phyloP scores from a whole-genome alignment of 2,113 vertebrate species.

The Pandion haliaetus region DNA sequence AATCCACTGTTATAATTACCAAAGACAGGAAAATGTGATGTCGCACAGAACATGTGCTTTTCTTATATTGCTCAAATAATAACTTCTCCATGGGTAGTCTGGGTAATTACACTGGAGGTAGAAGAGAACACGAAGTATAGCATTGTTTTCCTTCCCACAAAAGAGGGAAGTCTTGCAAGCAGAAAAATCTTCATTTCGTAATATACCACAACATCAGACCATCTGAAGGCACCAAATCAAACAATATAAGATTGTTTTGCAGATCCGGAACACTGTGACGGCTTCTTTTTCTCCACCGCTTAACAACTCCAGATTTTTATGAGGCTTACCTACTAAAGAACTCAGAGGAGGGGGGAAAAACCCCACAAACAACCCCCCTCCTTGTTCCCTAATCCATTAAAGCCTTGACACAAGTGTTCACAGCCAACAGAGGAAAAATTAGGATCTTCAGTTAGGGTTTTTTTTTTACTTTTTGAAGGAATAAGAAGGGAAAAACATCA shows the following conservation, averaged over 20 bases:
- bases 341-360: rapidly evolving
- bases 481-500: background rate
- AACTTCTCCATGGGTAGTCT: background rate
- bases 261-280: background rate
- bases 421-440: background rate
- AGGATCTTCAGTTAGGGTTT: background rate
- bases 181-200: background rate
- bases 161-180: background rate
- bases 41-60: background rate
- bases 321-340: background rate
- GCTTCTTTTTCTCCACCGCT: background rate
- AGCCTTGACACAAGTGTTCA: background rate
- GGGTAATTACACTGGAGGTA: background rate
- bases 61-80: background rate
- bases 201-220: background rate
- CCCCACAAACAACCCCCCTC: background rate
- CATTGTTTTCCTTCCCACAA: background rate
- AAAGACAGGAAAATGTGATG: background rate
- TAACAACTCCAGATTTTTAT: background rate
- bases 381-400: background rate
- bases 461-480: background rate
- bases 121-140: background rate
- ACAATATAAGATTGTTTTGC: background rate
- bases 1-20: background rate
- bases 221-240: background rate